Conservation (phyloP, 2,113 vertebrate species). For the Proteles cristata region DNA sequence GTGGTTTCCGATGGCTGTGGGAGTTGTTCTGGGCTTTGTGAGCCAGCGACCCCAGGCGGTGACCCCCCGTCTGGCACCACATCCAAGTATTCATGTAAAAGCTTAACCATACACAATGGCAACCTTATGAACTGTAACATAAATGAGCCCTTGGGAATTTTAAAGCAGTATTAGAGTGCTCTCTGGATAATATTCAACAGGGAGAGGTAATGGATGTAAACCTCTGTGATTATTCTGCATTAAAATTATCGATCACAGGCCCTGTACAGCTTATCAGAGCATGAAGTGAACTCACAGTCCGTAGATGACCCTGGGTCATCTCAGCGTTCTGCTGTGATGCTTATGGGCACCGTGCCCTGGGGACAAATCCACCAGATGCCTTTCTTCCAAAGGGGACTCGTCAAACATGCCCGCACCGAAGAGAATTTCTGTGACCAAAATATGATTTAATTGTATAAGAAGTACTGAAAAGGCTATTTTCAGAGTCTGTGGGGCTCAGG, state of each 20-base stretch:
- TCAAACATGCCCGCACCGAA: accelerated
- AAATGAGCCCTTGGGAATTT: not conserved
- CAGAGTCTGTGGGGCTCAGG: not conserved
- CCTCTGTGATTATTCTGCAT: not conserved
- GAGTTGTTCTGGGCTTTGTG: too few species aligned
- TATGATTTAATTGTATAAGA: too few species aligned
- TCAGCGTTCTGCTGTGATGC: accelerated
- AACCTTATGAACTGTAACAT: not conserved
- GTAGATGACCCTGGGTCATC: accelerated
- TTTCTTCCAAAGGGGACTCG: not conserved
- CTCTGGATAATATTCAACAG: accelerated
- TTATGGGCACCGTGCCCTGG: accelerated
- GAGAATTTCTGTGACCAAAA: not conserved
- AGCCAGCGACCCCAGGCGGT: not conserved
- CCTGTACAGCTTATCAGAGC: not conserved
- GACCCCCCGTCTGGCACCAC: not conserved
- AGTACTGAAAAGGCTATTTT: accelerated
- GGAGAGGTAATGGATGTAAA: not conserved
- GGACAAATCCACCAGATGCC: accelerated
- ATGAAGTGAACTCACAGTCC: not conserved
- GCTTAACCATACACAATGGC: not conserved
- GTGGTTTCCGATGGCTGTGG: not conserved
- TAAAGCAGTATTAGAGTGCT: accelerated
- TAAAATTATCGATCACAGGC: accelerated
- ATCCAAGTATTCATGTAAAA: not conserved